These are phyloP conservation scores for Mimas tiliae DNA, from an alignment of 2,888 invertebrate genomes.

Conservation along the genomic window DNA sequence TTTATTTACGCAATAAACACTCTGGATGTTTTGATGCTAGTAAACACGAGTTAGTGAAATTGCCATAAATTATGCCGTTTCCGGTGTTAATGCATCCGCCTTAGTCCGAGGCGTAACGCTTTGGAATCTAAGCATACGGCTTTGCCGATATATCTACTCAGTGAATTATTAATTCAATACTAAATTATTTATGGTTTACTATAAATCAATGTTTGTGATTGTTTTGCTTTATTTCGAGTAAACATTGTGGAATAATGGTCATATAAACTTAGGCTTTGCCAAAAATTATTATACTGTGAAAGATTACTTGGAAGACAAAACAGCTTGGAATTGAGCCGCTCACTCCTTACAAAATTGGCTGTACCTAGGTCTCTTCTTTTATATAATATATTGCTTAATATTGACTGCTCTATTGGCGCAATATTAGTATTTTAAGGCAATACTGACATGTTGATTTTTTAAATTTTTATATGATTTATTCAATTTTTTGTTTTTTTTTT, in stretches of 20 bases:
- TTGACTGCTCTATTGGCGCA: too few species aligned
- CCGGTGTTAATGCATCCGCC: slow-evolving; percentile 25
- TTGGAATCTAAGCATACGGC: background rate
- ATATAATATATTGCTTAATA: too few species aligned
- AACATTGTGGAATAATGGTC: background rate
- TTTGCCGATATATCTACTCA: background rate
- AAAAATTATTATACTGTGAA: too few species aligned
- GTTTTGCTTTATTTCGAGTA: background rate
- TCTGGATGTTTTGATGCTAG: background rate
- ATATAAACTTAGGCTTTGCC: too few species aligned
- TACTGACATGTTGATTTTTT: too few species aligned
- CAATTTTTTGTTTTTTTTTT: too few species aligned
- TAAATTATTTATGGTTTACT: slow-evolving; percentile 16
- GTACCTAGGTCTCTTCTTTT: too few species aligned
- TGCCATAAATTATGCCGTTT: slow-evolving; percentile 25
- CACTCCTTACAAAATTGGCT: too few species aligned
- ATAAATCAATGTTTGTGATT: slow-evolving; percentile 14
- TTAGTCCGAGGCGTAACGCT: background rate
- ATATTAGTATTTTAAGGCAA: too few species aligned
- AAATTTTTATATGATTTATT: too few species aligned
- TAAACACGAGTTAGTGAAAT: slow-evolving; percentile 22
- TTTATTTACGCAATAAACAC: slow-evolving; percentile 11
- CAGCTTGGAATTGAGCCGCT: too few species aligned
- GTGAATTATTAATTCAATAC: slow-evolving; percentile 14
- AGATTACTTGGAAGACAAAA: too few species aligned